A percentile compares a stretch with the other conserved stretches of the same genome.
Evolutionary conservation across 2,888 invertebrate genomes (phyloP).

Genomic region (Eristalis pertinax): DNA sequence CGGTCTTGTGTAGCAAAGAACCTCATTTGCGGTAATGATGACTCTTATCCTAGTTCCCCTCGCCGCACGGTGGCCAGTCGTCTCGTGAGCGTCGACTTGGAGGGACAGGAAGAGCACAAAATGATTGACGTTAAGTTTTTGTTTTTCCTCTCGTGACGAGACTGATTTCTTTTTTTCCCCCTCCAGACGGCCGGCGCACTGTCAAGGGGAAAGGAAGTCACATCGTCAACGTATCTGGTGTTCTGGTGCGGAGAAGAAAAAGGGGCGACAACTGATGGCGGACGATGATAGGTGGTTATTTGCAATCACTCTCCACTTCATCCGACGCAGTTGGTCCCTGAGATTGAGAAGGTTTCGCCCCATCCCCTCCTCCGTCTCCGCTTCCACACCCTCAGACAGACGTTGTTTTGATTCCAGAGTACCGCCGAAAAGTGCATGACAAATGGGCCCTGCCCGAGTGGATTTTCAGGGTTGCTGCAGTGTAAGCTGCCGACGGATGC

Average conservation of each 20-base stretch:
- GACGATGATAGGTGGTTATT: slow-evolving; percentile 47
- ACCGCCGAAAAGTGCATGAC: neutral
- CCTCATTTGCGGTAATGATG: slow-evolving; percentile 6
- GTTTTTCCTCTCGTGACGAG: no score
- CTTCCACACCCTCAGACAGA: neutral
- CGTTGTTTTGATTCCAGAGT: neutral
- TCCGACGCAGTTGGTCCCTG: neutral
- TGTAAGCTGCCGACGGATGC: neutral
- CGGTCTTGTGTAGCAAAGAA: neutral
- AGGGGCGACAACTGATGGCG: slow-evolving; percentile 12
- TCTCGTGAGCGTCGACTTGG: neutral
- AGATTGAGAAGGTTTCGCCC: neutral
- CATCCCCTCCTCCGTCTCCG: no score
- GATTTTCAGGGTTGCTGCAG: neutral
- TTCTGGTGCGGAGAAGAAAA: neutral
- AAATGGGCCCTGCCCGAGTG: neutral
- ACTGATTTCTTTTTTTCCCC: neutral
- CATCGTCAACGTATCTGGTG: neutral
- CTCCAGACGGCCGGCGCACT: neutral
- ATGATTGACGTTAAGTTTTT: neutral
- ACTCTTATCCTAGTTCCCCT: neutral
- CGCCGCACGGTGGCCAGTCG: neutral
- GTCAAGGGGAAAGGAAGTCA: neutral
- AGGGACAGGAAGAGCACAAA: neutral
- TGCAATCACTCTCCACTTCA: slow-evolving; percentile 17